Percentiles rank a stretch among this genome's conserved stretches.
phyloP scores from a whole-genome alignment of 2,888 invertebrate genomes.

The Chymomyza amoena region DNA sequence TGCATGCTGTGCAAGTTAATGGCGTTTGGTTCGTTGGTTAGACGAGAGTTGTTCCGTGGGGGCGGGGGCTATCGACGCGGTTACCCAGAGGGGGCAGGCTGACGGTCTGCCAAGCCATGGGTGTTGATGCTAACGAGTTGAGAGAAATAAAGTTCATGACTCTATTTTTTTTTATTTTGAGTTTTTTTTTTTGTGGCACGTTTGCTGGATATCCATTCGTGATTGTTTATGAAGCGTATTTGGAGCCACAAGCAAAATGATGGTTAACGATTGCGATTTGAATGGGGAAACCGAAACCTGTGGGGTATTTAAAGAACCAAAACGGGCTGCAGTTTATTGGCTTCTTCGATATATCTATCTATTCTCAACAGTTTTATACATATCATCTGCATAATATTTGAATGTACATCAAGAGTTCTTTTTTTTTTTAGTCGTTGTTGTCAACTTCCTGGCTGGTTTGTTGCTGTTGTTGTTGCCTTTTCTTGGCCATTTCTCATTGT shows the following conservation, averaged over 20 bases:
- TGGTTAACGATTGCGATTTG: conserved; percentile 10
- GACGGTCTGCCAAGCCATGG: conserved; percentile 11
- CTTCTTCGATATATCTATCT: background rate
- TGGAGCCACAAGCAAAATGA: conserved; percentile 1
- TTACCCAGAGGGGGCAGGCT: background rate
- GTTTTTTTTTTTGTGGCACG: conserved; percentile 19
- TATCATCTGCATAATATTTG: conserved; percentile 44
- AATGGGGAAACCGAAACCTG: background rate
- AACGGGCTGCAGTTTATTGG: background rate
- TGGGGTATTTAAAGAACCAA: background rate
- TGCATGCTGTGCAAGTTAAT: conserved; percentile 68
- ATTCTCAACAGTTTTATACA: conserved; percentile 12
- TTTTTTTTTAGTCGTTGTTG: too few species aligned
- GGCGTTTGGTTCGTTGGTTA: conserved; percentile 38
- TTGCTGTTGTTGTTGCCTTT: background rate
- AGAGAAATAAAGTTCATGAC: conserved; percentile 54
- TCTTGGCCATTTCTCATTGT: conserved; percentile 44
- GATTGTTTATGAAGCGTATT: conserved; percentile 22
- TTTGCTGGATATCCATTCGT: conserved; percentile 15
- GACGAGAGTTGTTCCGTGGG: conserved; percentile 3
- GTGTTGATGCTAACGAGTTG: conserved; percentile 62
- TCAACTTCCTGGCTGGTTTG: conserved; percentile 1
- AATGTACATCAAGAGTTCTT: conserved; percentile 35
- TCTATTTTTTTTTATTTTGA: conserved; percentile 31
- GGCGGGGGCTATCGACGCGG: background rate